Base-by-base conservation (phyloP, 2,113 vertebrate species). In the Arenaria interpres region DNA sequence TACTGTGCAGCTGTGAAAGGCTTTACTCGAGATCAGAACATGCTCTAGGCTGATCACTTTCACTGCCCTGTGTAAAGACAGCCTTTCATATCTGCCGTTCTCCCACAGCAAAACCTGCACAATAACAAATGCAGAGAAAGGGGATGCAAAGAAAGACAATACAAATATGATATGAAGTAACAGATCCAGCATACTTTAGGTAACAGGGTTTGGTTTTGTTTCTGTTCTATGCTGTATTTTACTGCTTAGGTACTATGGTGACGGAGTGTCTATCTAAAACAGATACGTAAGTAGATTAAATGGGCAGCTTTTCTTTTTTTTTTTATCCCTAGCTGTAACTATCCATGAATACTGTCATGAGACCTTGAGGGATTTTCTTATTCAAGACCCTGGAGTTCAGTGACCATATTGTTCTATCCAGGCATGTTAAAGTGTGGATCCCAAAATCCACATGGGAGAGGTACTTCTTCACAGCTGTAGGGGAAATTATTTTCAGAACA, bases 401-500 rank as follows among this genome's bases (percentile, higher is more conserved):
- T 56, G 45, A 79, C 51, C 84, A 54, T 87, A 78, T 71, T 97
- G 64, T 94, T 97, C 83, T 90, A 89, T 30, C 33, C 53, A 80
- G 66, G 27, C 22, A 22, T 50, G 41, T 77, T 93, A 83, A 89
- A 92, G 24, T 73, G 45, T 50, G 54, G 68, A 83, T 86, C 73
- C 66, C 25, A n/a, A 83, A 93, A 97, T 63, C 60, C 35, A 2
- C 62, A 76, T 87, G 90, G 78, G 53, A 96, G 46, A 89, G 17
- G 35, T 60, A 78, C 32, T 79, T 95, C 69, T 91, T 93, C 72
- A 77, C 60, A 92, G 66, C 43, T 97, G 73, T 78, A 96, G 50
- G 59, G 71, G 83, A 97, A 95, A 68, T 4, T 50, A 51, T 96
- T 96, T 89, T 92, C 78, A 97, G 67, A 92, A 95, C 28, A 89